phyloP scores from a whole-genome alignment of 2,888 invertebrate species.

The Drosophila meridionalis region DNA sequence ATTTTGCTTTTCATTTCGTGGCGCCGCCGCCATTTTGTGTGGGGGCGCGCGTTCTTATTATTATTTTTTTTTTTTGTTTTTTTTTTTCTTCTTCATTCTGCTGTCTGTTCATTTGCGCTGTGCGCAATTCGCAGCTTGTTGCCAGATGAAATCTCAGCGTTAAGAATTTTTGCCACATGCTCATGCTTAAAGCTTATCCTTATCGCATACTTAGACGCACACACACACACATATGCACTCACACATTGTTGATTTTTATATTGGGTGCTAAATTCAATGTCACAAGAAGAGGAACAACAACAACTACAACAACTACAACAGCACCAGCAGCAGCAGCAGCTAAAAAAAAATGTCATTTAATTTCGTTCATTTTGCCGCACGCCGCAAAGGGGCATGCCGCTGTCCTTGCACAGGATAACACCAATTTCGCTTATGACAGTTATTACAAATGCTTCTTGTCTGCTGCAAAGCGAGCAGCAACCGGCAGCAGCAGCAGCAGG shows the following conservation, averaged over 20 bases:
- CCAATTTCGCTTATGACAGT: conserved; percentile 80
- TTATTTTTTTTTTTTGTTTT: conserved; percentile 6
- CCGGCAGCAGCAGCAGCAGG: neutral
- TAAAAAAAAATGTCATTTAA: conserved; percentile 66
- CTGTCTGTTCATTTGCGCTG: conserved; percentile 58
- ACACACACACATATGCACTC: conserved; percentile 43
- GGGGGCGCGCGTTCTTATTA: conserved; percentile 2
- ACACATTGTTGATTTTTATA: conserved; percentile 72
- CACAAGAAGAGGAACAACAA: conserved; percentile 6
- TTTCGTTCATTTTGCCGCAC: conserved; percentile 58
- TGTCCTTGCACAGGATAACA: conserved; percentile 71
- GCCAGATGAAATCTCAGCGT: conserved; percentile 62
- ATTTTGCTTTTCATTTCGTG: conserved; percentile 67
- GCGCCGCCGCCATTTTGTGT: conserved; percentile 14
- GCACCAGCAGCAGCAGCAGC: conserved; percentile 26
- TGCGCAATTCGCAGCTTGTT: conserved; percentile 55
- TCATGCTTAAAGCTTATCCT: conserved; percentile 68
- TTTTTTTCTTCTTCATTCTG: neutral
- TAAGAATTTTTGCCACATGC: conserved; percentile 63
- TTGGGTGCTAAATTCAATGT: conserved; percentile 73
- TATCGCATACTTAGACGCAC: conserved; percentile 47
- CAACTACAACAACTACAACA: neutral
- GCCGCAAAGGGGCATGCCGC: conserved; percentile 4
- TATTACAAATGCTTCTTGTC: conserved; percentile 78
- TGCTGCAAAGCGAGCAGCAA: conserved; percentile 60